Base-by-base conservation (phyloP, 2,113 vertebrate genomes). In the Blennius ocellaris region DNA sequence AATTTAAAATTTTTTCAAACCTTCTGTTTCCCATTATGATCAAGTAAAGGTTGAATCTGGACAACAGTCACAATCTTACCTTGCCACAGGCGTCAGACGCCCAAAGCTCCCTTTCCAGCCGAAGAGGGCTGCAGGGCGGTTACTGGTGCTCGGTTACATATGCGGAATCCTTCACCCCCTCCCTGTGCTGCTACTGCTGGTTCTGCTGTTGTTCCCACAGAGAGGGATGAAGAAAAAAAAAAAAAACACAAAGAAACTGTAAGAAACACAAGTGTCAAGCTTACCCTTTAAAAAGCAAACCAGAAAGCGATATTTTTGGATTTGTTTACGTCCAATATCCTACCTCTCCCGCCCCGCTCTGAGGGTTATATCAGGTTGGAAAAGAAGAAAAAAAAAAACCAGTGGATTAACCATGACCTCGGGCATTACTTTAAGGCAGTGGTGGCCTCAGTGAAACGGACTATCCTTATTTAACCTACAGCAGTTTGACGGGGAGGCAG, bases 101-200 rank as follows among this genome's bases (percentile, higher is more conserved):
- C 58, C 48, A 54, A 15, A 51, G 51, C 21, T 4, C 74, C 12
- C 41, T 3, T 36, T 61, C 59, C 78, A 81, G 83, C 64, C 68
- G 71, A 16, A 50, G 21, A 4, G 70, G 53, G 71, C 70, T 73
- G 75, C 64, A 78, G 76, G 70, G 80, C 75, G 74, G 78, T 30
- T 58, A 65, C 68, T 85, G 80, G 77, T 85, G 74, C 80, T 61
- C 43, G 66, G 72, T 85, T 79, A 72, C 78, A 83, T 81, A 77
- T 87, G 85, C 85, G 63, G 78, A 84, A 50, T 69, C 71, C 45
- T 41, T 7, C 52, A 67, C 21, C 21, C 21, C 54, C 77, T 73
- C 82, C 71, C 79, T 76, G 68, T 66, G 15, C 76, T 66, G 54
- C 57, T 77, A 60, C 66, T 69, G 67, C 14, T 62, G 70, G 2